Conservation (phyloP, 2,797 vertebrate genomes). For the Tarsius wallacei region DNA sequence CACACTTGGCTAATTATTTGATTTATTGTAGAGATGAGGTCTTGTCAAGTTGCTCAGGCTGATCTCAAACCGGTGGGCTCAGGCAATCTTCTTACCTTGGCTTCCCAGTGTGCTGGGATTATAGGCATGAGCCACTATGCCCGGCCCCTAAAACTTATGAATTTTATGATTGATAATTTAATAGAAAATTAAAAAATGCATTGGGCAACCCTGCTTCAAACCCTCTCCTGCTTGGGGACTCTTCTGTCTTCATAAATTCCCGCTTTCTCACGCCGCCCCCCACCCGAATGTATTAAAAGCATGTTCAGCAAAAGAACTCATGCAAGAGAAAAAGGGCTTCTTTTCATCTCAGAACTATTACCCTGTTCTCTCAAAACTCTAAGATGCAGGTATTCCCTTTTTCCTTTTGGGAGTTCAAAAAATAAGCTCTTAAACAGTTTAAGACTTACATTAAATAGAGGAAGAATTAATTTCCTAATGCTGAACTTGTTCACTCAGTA, state of each 20-base stretch:
- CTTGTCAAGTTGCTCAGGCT: too few relatives aligned
- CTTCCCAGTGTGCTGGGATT: too few relatives aligned
- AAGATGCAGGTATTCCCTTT: background rate
- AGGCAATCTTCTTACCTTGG: too few relatives aligned
- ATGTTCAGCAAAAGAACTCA: background rate
- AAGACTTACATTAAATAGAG: background rate
- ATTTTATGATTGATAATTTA: slow-evolving; percentile 10
- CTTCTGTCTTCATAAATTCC: too few relatives aligned
- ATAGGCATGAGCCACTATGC: too few relatives aligned
- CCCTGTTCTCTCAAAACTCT: background rate
- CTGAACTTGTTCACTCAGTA: background rate
- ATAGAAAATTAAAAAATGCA: background rate
- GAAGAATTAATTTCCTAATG: background rate
- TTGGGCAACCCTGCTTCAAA: too few relatives aligned
- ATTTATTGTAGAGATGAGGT: too few relatives aligned
- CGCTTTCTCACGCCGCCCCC: too few relatives aligned
- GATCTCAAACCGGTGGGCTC: too few relatives aligned
- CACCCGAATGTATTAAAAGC: background rate
- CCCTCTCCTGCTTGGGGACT: too few relatives aligned
- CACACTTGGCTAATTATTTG: too few relatives aligned
- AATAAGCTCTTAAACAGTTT: background rate
- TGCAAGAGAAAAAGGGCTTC: background rate
- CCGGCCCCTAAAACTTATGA: too few relatives aligned
- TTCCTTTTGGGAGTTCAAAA: background rate
- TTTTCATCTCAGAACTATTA: background rate